phyloP scores from a whole-genome alignment of 2,113 vertebrate genomes.

The Artemisiospiza belli region DNA sequence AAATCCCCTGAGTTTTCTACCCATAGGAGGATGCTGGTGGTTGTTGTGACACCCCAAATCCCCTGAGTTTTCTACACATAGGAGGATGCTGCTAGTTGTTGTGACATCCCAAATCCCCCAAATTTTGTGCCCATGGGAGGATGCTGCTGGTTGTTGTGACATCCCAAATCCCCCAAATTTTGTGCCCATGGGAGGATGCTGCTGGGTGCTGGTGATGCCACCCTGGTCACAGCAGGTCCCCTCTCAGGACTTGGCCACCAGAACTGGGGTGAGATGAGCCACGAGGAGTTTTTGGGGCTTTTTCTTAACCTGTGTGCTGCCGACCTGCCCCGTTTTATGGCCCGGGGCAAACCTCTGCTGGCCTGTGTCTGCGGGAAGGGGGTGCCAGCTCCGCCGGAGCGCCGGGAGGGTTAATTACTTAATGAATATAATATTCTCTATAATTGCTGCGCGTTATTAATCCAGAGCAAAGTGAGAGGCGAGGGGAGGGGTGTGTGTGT shows the following conservation, averaged over 20 bases:
- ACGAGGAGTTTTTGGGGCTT: background rate
- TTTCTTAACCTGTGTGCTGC: background rate
- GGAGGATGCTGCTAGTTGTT: background rate
- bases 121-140: background rate
- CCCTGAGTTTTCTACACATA: rapidly evolving
- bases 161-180: rapidly evolving
- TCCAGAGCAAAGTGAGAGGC: constrained; percentile 32
- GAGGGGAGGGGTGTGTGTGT: background rate
- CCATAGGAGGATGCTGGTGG: rapidly evolving
- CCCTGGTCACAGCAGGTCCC: rapidly evolving
- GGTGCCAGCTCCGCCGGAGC: background rate
- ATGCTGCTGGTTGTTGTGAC: background rate
- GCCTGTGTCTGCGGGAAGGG: background rate
- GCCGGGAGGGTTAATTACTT: constrained; percentile 67
- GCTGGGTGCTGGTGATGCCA: background rate
- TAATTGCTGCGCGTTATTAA: constrained; percentile 61
- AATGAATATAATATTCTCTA: constrained; percentile 57
- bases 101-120: background rate
- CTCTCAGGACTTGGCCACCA: rapidly evolving
- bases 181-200: too few relatives aligned
- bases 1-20: too few relatives aligned
- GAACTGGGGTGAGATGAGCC: background rate
- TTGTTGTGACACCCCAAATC: rapidly evolving
- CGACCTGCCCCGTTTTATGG: background rate
- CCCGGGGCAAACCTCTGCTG: background rate